These are phyloP conservation scores for Balaenoptera acutorostrata DNA, from an alignment of 2,113 vertebrate species.

Conservation along the genomic window DNA sequence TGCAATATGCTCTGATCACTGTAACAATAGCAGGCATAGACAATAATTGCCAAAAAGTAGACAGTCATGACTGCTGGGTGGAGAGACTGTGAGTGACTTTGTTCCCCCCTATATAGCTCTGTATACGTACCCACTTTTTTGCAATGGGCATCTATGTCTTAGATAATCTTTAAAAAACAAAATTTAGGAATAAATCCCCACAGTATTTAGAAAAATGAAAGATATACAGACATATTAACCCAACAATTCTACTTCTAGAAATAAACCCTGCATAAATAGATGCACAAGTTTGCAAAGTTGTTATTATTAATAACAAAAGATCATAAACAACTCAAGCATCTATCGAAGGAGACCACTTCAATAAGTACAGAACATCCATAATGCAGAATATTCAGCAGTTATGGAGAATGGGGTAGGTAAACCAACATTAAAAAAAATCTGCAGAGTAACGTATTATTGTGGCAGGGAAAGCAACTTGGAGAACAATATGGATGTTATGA, in stretches of 20 bases:
- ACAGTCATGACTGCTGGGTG: not conserved
- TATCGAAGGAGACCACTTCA: not conserved
- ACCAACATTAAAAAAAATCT: not conserved
- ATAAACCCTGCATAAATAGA: not conserved
- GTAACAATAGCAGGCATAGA: not conserved
- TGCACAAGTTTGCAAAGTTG: not conserved
- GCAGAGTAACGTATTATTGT: not conserved
- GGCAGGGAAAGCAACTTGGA: not conserved
- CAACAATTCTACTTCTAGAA: slow-evolving; percentile 28
- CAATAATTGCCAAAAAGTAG: not conserved
- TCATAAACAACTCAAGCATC: not conserved
- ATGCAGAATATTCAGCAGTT: not conserved
- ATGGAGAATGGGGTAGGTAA: not conserved
- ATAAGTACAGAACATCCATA: not conserved
- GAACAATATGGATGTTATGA: not conserved
- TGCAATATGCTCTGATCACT: not conserved
- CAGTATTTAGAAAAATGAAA: slow-evolving; percentile 36
- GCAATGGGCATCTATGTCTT: not conserved
- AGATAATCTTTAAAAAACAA: not conserved
- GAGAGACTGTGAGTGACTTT: not conserved
- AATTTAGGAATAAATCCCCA: slow-evolving; percentile 28
- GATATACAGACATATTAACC: not conserved
- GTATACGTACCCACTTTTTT: not conserved
- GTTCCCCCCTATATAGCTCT: not conserved
- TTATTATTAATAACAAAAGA: slow-evolving; percentile 10